Percentiles rank a stretch among this genome's conserved stretches.
phyloP scores from a whole-genome alignment of 2,888 invertebrate genomes.

The Drosophila setosimentum region DNA sequence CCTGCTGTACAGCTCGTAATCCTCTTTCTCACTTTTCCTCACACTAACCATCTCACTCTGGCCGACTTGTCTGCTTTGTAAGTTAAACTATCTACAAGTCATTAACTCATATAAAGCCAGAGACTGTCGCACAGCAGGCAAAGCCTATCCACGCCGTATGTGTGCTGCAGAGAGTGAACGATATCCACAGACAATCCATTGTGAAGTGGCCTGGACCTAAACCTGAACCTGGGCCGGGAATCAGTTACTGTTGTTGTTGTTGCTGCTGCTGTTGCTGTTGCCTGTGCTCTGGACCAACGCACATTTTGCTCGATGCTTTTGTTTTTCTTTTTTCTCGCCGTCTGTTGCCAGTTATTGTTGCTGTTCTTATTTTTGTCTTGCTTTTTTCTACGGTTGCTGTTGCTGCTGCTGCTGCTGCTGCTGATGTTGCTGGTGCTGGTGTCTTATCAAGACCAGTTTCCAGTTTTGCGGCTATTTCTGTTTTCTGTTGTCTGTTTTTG shows the following conservation, averaged over 20 bases:
- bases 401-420: conserved; percentile 21
- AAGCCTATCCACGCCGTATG: conserved; percentile 22
- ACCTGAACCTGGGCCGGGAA: conserved; percentile 53
- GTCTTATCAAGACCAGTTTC: conserved; percentile 77
- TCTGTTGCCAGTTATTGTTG: conserved; percentile 23
- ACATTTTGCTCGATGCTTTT: conserved; percentile 60
- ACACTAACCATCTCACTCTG: not conserved
- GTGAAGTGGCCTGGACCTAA: conserved; percentile 62
- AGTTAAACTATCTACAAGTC: conserved; percentile 82
- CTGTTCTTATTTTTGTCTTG: conserved; percentile 32
- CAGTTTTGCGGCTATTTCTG: conserved; percentile 40
- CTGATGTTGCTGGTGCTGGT: conserved; percentile 20
- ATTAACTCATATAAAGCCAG: conserved; percentile 82
- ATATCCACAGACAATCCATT: conserved; percentile 39
- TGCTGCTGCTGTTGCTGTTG: conserved; percentile 6
- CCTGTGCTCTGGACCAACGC: conserved; percentile 53
- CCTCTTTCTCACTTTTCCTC: conserved; percentile 4
- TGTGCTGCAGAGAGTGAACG: conserved; percentile 10
- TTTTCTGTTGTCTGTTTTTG: conserved; percentile 28
- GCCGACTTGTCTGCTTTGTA: conserved; percentile 51
- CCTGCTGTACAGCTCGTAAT: not conserved
- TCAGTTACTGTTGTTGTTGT: conserved; percentile 14
- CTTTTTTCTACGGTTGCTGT: conserved; percentile 26
- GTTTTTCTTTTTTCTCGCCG: conserved; percentile 25
- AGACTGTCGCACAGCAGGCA: conserved; percentile 64